A percentile compares a stretch with the other conserved stretches of the same genome.
Conservation (phyloP, 30 jellyfish, hydroid and myxozoan genomes). For the Hydra vulgaris region DNA sequence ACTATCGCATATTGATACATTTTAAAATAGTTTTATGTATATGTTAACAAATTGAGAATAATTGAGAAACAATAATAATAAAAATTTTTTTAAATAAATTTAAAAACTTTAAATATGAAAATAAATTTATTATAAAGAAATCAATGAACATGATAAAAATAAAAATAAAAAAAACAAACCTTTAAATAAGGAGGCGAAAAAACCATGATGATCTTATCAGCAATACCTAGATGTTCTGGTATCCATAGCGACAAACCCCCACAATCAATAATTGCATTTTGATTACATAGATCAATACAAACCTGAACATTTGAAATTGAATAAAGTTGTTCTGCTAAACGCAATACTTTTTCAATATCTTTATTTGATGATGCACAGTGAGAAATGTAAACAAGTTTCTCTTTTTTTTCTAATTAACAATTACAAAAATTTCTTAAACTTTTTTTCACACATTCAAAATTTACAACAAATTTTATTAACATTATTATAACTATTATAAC, state of each 20-base stretch:
- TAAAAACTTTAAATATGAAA: too few relatives aligned
- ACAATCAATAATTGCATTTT: background rate
- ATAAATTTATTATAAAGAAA: background rate
- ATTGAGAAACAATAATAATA: too few relatives aligned
- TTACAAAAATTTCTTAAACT: too few relatives aligned
- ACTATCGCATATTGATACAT: too few relatives aligned
- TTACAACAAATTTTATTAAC: too few relatives aligned
- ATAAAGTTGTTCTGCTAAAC: background rate
- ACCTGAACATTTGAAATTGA: background rate
- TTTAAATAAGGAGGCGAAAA: background rate
- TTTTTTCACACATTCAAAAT: too few relatives aligned
- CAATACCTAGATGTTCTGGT: background rate
- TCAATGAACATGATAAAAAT: background rate
- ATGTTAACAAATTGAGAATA: too few relatives aligned
- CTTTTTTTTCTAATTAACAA: background rate
- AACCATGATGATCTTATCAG: slow-evolving; percentile 2
- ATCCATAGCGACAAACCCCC: background rate
- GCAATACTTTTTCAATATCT: background rate
- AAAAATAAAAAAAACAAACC: background rate
- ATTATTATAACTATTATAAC: too few relatives aligned
- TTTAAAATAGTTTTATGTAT: too few relatives aligned
- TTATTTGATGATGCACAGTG: background rate
- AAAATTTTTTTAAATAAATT: too few relatives aligned
- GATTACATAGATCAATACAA: slow-evolving; percentile 3
- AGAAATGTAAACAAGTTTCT: background rate